Percentiles rank a stretch among this genome's conserved stretches.
phyloP scores from a whole-genome alignment of 2,113 vertebrate genomes.

The Illadopsis cleaveri region DNA sequence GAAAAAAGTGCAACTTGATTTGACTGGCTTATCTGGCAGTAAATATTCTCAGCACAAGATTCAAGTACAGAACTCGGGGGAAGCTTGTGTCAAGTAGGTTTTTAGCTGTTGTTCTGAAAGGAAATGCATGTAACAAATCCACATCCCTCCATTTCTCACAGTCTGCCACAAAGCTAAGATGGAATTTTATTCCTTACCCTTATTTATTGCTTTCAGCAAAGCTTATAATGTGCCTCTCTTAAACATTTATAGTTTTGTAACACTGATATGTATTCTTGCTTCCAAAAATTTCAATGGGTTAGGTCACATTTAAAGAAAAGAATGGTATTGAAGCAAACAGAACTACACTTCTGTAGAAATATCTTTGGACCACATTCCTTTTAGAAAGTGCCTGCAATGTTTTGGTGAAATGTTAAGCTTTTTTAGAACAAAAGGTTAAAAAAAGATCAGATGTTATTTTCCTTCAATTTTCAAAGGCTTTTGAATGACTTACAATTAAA shows the following conservation, averaged over 20 bases:
- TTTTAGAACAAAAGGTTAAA: not conserved
- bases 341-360: not conserved
- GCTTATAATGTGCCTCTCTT: not conserved
- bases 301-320: not conserved
- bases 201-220: conserved; percentile 7
- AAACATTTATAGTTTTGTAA: not conserved
- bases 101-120: not conserved
- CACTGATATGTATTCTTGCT: not conserved
- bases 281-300: not conserved
- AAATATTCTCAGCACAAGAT: not conserved
- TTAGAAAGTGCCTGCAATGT: not conserved
- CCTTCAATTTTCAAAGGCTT: not conserved
- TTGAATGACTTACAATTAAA: not conserved
- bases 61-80: not conserved
- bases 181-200: not conserved
- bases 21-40: not conserved
- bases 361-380: fast-evolving
- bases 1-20: not conserved
- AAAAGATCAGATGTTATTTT: not conserved
- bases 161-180: not conserved
- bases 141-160: not conserved
- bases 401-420: not conserved
- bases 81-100: not conserved
- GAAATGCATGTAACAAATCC: not conserved
- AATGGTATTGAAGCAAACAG: not conserved